A percentile compares a stretch with the other conserved stretches of the same genome.
Conservation (phyloP, 2,113 vertebrate genomes). For the Sprattus sprattus region DNA sequence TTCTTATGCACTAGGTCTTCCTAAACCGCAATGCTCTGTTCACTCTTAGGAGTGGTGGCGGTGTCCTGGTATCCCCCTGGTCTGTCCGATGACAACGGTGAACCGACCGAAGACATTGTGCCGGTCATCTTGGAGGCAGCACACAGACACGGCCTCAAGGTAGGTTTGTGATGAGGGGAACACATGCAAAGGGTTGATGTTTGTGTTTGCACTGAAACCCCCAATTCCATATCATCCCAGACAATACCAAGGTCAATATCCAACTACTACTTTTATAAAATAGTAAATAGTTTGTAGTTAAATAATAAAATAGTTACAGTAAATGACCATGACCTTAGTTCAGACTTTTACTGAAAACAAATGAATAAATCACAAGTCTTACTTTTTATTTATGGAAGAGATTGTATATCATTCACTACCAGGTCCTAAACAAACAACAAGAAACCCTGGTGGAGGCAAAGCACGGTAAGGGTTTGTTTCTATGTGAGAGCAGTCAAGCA, state of each 20-base stretch:
- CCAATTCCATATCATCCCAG: neutral
- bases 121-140: slow-evolving; percentile 81
- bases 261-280: neutral
- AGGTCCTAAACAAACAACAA: neutral
- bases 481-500: neutral
- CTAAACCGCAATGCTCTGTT: neutral
- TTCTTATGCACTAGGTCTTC: neutral
- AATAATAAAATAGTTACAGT: too few species aligned
- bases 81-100: slow-evolving; percentile 82
- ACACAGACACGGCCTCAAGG: slow-evolving; percentile 84
- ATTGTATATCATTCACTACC: neutral
- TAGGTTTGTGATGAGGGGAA: slow-evolving; percentile 49
- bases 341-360: too few species aligned
- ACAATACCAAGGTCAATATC: neutral
- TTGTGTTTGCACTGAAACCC: neutral
- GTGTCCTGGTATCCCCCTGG: slow-evolving; percentile 88
- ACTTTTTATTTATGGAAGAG: too few species aligned
- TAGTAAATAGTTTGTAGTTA: neutral
- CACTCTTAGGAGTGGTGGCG: slow-evolving; percentile 78
- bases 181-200: neutral
- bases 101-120: slow-evolving; percentile 82
- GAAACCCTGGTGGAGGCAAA: neutral
- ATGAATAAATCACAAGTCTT: too few species aligned
- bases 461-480: neutral
- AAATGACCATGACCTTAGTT: too few species aligned